A percentile compares a stretch with the other conserved stretches of the same genome.
These are phyloP conservation scores for crab-eating macaque (Macaca fascicularis) DNA, from an alignment of 2,113 vertebrate genomes.

Conservation along the genomic window DNA sequence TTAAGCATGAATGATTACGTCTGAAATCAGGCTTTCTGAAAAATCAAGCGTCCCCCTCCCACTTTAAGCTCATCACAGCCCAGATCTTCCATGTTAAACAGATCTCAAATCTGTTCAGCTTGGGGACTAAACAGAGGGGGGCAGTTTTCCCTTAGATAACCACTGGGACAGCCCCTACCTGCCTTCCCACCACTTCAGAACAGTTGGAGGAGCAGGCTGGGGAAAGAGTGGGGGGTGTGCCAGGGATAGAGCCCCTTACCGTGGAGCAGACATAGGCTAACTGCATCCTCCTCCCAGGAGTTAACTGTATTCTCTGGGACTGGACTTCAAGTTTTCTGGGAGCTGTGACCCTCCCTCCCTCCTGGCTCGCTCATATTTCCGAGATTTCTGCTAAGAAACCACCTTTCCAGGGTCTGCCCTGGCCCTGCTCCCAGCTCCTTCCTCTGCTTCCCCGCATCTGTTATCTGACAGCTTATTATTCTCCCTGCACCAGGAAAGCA, in stretches of 20 bases:
- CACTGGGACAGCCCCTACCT: neutral
- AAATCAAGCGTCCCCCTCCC: neutral
- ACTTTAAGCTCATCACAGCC: too few relatives aligned
- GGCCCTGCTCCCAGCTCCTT: neutral
- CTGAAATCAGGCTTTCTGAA: neutral
- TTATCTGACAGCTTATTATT: neutral
- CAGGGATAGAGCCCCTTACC: neutral
- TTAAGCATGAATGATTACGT: fast-evolving
- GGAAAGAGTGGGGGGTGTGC: fast-evolving
- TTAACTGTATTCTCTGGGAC: too few relatives aligned
- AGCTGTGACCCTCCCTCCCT: neutral
- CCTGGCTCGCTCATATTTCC: too few relatives aligned
- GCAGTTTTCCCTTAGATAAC: neutral
- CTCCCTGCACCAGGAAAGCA: neutral
- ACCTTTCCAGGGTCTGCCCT: neutral
- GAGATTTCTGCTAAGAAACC: neutral
- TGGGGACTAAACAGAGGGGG: neutral
- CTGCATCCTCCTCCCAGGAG: neutral
- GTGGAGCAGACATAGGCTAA: neutral
- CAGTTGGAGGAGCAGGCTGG: too few relatives aligned
- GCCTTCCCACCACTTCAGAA: too few relatives aligned
- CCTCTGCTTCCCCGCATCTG: neutral
- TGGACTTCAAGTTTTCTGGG: neutral
- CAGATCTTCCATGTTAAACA: too few relatives aligned
- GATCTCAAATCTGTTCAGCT: too few relatives aligned